Evolutionary conservation across 2,888 invertebrate species (phyloP).

Genomic region (Drosophila colorata): DNA sequence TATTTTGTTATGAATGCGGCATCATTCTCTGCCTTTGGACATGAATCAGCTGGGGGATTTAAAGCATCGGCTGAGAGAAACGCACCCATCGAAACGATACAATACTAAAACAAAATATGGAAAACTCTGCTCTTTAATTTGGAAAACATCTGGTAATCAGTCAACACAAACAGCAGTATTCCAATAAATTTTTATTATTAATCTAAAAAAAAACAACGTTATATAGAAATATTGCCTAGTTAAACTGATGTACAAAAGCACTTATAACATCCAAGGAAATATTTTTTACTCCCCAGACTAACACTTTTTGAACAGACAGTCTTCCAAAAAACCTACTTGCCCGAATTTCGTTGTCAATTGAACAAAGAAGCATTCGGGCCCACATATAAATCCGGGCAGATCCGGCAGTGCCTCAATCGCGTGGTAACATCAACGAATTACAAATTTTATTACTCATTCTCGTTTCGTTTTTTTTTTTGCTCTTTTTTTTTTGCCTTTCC

Average conservation of each 20-base stretch:
- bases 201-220: too few relatives aligned
- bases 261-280: too few relatives aligned
- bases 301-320: too few relatives aligned
- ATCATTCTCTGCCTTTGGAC: conserved; percentile 14
- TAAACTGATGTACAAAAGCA: too few relatives aligned
- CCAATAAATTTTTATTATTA: too few relatives aligned
- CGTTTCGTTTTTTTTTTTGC: conserved; percentile 19
- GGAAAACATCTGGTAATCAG: conserved; percentile 70
- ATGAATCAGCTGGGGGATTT: conserved; percentile 14
- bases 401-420: conserved; percentile 50
- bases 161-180: conserved; percentile 30
- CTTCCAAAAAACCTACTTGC: too few relatives aligned
- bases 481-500: conserved; percentile 13
- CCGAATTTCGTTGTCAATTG: neutral
- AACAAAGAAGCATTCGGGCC: conserved; percentile 11
- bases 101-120: conserved; percentile 7
- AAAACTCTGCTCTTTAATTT: conserved; percentile 40
- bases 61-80: conserved; percentile 12
- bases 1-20: conserved; percentile 13
- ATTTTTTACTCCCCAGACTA: too few relatives aligned
- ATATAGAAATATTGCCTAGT: too few relatives aligned
- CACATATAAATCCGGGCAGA: conserved; percentile 21
- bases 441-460: conserved; percentile 72
- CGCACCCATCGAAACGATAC: conserved; percentile 13
- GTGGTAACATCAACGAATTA: conserved; percentile 67